Conservation (phyloP, 1,140 invertebrate species). For the Ips nitidus region DNA sequence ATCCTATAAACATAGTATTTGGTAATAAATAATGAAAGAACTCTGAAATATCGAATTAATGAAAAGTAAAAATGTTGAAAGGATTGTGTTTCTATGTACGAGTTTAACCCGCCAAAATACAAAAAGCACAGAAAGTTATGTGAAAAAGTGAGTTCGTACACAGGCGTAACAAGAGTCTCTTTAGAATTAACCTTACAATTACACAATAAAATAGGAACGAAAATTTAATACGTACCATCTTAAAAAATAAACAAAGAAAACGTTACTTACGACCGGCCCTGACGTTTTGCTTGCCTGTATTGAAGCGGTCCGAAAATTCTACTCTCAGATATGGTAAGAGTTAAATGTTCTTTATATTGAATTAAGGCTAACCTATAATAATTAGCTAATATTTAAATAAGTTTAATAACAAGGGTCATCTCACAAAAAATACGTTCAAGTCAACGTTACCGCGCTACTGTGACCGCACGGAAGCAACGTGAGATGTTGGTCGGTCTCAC, state of each 20-base stretch:
- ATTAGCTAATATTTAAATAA: constrained; percentile 50
- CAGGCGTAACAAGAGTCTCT: no score
- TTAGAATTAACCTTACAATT: no score
- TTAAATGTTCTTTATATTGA: constrained; percentile 47
- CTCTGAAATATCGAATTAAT: constrained; percentile 28
- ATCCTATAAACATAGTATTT: constrained; percentile 43
- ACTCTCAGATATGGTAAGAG: constrained; percentile 48
- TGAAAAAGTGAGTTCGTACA: no score
- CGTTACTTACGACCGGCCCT: no score
- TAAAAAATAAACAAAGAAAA: no score
- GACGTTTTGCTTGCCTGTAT: neutral
- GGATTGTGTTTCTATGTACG: no score
- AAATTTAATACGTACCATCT: no score
- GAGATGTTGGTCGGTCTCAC: constrained; percentile 53
- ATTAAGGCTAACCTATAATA: constrained; percentile 51
- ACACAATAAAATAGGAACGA: no score
- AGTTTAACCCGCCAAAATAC: no score
- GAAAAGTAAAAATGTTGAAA: neutral
- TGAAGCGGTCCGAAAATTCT: constrained; percentile 15
- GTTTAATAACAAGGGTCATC: constrained; percentile 48
- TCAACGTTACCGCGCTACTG: constrained; percentile 51
- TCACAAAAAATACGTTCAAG: constrained; percentile 47
- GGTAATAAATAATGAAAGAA: constrained; percentile 46
- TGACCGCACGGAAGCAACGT: constrained; percentile 53
- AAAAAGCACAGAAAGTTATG: no score